These are phyloP conservation scores for Poeciliopsis occidentalis DNA, from an alignment of 2,113 vertebrate genomes.

Conservation along the genomic window DNA sequence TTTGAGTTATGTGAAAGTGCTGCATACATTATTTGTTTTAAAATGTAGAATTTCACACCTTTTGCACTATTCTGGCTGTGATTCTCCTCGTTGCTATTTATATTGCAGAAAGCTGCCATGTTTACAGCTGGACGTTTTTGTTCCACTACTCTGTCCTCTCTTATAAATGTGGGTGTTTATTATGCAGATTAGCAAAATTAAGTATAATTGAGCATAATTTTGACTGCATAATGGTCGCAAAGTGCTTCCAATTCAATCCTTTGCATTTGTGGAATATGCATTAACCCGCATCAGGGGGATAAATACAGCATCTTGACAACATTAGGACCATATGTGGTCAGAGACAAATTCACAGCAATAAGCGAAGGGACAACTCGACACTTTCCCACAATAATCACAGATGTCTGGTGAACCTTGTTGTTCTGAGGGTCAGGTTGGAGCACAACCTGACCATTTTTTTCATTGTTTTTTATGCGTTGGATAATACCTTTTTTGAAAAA, in stretches of 20 bases:
- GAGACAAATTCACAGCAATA: not conserved
- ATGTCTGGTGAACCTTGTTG: not conserved
- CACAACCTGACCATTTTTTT: not conserved
- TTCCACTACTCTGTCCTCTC: not conserved
- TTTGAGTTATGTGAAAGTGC: not conserved
- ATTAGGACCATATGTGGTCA: not conserved
- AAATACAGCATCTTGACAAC: not conserved
- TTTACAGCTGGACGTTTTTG: not conserved
- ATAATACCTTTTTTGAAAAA: no score
- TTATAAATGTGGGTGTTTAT: not conserved
- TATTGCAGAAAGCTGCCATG: not conserved
- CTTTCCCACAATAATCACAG: not conserved
- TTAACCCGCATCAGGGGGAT: not conserved
- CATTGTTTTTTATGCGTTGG: no score
- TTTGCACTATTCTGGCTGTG: not conserved
- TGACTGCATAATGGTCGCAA: not conserved
- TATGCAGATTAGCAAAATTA: not conserved
- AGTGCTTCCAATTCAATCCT: not conserved
- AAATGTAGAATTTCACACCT: no score
- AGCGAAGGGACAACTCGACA: not conserved
- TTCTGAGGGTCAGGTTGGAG: not conserved
- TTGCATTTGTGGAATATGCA: not conserved
- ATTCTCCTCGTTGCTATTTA: no score
- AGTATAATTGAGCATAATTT: not conserved
- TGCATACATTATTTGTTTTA: not conserved